Conservation (phyloP, 1,140 invertebrate genomes). For the Coboldia fuscipes region DNA sequence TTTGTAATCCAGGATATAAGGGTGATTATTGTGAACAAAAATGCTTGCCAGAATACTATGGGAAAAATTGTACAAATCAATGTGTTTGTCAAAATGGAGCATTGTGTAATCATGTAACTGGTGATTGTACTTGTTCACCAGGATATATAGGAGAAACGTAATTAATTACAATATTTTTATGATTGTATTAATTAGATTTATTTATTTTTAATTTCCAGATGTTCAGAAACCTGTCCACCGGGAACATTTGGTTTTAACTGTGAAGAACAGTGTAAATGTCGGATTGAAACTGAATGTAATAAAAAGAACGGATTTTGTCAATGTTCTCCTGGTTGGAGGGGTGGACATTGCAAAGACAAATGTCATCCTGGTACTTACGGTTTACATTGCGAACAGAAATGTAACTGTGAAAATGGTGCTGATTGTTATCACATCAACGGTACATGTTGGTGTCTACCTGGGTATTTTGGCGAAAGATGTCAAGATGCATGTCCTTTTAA, state of each 20-base stretch:
- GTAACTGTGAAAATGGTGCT: too few species aligned
- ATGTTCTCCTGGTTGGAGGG: slow-evolving; percentile 58
- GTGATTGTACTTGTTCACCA: slow-evolving; percentile 47
- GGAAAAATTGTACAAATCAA: slow-evolving; percentile 44
- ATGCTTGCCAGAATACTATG: slow-evolving; percentile 49
- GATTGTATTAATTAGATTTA: too few species aligned
- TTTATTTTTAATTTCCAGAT: too few species aligned
- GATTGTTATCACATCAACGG: too few species aligned
- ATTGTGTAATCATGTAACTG: slow-evolving; percentile 55
- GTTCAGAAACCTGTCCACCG: slow-evolving; percentile 46
- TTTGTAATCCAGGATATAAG: slow-evolving; percentile 45
- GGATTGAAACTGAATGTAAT: too few species aligned
- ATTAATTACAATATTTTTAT: too few species aligned
- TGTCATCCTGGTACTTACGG: slow-evolving; percentile 58
- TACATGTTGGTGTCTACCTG: too few species aligned
- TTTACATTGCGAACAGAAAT: slow-evolving; percentile 54
- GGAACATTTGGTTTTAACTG: slow-evolving; percentile 63
- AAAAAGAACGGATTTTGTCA: slow-evolving; percentile 46
- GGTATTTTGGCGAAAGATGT: too few species aligned
- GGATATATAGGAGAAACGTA: slow-evolving; percentile 57
- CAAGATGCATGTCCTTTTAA: too few species aligned
- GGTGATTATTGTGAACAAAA: slow-evolving; percentile 46
- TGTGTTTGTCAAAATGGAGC: slow-evolving; percentile 83
- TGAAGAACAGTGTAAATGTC: slow-evolving; percentile 46
- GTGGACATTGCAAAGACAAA: slow-evolving; percentile 43